Evolutionary conservation across 2,888 invertebrate species (phyloP), one percentile per base, ranked within the genome.

Genomic region (Himalopsyche kuldschensis): DNA sequence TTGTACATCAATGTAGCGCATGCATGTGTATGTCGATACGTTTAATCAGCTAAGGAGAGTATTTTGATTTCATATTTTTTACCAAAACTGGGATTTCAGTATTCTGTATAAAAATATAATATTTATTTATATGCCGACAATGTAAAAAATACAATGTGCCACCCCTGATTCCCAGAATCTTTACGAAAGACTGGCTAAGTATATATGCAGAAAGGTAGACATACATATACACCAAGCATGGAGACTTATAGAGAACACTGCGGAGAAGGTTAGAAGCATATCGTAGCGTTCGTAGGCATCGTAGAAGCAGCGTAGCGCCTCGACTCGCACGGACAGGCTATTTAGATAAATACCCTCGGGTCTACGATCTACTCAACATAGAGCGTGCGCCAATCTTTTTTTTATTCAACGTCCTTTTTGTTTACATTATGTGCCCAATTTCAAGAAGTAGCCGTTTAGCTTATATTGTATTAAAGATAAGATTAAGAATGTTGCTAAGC

Each of bases 251-350:
- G 83, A 87, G 90, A 17, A 88, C 89, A 0, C 87, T 91, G 0
- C 88, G 89, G 77, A 88, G 89, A 55, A 88, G 88, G 0, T 79
- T 87, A 0, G 90, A 90, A 20, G 87, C 87, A 76, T 76, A 76
- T 76, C 69, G 69, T 20, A 41, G 76, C 32, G 20, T 31, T 31
- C 20, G 35, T 76, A 41, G 32, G 20, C 76, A 20, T 20, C 76
- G 35, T 76, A 76, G 76, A 31, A 76, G 76, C 76, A 27, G 32
- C 76, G 76, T 41, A 90, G 89, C 88, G 88, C 89, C 89, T 89
- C 88, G 90, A 89, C 89, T 89, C 90, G 89, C 90, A 89, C 90
- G 90, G 90, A 90, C 90, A 90, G 89, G 90, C 90, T 90, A 90
- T 91, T 91, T 91, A 91, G 91, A 91, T 91, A 91, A 91, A 90